These are phyloP conservation scores for Herpailurus yagouaroundi DNA, from an alignment of 2,113 vertebrate species.

Conservation along the genomic window DNA sequence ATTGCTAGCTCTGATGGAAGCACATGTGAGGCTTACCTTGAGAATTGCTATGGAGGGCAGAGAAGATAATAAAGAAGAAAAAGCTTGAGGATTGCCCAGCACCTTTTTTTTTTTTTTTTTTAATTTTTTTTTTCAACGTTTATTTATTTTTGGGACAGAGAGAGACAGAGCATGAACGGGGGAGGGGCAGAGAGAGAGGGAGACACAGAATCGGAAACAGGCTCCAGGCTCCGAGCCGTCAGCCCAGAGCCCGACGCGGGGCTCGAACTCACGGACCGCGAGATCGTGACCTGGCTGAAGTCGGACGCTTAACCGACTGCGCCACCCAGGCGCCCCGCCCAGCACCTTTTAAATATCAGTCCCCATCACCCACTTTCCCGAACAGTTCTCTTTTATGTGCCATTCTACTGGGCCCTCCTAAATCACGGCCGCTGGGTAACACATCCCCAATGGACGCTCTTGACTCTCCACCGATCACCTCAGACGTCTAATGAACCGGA, in stretches of 20 bases:
- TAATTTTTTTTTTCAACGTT: too few species aligned
- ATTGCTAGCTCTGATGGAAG: neutral
- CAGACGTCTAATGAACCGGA: neutral
- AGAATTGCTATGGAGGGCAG: neutral
- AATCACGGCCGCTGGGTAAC: neutral
- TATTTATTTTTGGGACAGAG: too few species aligned
- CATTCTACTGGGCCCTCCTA: neutral
- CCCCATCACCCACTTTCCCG: neutral
- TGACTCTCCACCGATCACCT: neutral
- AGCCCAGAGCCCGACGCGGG: too few species aligned
- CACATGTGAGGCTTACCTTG: neutral
- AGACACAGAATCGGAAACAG: too few species aligned
- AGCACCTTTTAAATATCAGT: accelerated
- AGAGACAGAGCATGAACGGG: too few species aligned
- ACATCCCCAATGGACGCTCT: neutral
- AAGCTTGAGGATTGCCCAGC: neutral
- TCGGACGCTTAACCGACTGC: too few species aligned
- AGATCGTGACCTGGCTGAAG: too few species aligned
- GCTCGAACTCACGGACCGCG: too few species aligned
- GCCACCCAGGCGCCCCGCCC: too few species aligned
- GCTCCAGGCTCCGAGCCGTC: too few species aligned
- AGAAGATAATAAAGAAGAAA: neutral
- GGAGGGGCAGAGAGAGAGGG: too few species aligned
- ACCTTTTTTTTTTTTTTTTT: accelerated
- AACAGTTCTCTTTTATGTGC: neutral